Percentiles rank a stretch among this genome's conserved stretches.
These are phyloP conservation scores for Limosa lapponica DNA, from an alignment of 2,797 vertebrate species.

Conservation along the genomic window DNA sequence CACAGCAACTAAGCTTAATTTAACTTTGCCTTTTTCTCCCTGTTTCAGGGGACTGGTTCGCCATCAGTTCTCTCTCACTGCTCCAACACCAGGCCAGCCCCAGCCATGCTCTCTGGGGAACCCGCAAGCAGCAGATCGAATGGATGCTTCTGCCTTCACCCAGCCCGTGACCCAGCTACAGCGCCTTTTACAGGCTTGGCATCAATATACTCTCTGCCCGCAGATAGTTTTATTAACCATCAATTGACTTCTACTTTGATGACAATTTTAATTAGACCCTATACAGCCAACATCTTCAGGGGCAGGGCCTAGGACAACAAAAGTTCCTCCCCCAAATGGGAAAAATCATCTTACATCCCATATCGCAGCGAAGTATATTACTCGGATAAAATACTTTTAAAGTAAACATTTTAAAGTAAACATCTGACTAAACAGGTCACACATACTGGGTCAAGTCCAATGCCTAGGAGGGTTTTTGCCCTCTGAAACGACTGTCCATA, in stretches of 20 bases:
- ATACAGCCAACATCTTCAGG: neutral
- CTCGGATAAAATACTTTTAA: neutral
- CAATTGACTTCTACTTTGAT: neutral
- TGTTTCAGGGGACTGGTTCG: neutral
- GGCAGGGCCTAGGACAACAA: neutral
- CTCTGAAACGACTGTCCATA: neutral
- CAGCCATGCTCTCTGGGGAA: rapidly evolving
- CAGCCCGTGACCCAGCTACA: rapidly evolving
- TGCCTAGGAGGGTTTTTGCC: neutral
- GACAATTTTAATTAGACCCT: neutral
- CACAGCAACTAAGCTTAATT: neutral
- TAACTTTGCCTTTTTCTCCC: neutral
- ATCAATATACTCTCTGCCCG: neutral
- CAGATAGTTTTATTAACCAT: neutral
- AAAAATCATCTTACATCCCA: neutral
- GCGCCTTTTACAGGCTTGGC: neutral
- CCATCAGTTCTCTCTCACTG: rapidly evolving
- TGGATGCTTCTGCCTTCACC: rapidly evolving
- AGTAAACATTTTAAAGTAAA: neutral
- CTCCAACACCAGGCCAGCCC: neutral
- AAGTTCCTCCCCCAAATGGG: neutral
- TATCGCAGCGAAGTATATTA: neutral
- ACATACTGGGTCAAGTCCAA: neutral
- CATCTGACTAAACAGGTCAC: neutral
- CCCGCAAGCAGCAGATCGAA: rapidly evolving